Evolutionary conservation across 2,888 invertebrate species (phyloP).

Genomic region (Atrina japonica): DNA sequence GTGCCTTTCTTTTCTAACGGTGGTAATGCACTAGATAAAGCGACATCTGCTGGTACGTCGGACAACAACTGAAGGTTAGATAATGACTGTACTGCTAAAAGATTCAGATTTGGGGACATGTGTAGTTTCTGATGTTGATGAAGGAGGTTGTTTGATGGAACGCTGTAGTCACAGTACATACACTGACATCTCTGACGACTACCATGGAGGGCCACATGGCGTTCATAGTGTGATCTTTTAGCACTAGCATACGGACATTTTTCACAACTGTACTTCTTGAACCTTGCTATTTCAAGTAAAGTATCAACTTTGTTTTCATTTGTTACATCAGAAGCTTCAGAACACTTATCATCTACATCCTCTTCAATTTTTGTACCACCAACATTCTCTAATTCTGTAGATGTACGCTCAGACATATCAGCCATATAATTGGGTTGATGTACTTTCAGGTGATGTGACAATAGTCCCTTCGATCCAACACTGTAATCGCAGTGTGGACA

Average conservation of each 20-base stretch:
- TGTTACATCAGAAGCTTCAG: conserved; percentile 58
- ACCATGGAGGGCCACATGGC: conserved; percentile 91
- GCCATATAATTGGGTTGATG: conserved; percentile 81
- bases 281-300: conserved; percentile 86
- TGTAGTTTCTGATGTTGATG: conserved; percentile 92
- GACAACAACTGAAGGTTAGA: conserved; percentile 75
- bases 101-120: conserved; percentile 78
- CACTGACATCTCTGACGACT: conserved; percentile 91
- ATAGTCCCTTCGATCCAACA: conserved; percentile 87
- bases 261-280: conserved; percentile 83
- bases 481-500: conserved; percentile 91
- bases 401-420: conserved; percentile 52
- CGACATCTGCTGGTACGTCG: conserved; percentile 83
- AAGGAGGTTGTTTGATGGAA: conserved; percentile 92
- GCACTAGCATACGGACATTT: conserved; percentile 93
- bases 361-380: conserved; percentile 42
- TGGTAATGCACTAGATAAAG: conserved; percentile 72
- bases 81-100: conserved; percentile 76
- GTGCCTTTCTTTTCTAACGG: conserved; percentile 63
- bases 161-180: conserved; percentile 92
- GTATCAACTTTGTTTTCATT: conserved; percentile 83
- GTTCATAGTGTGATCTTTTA: conserved; percentile 91
- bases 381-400: conserved; percentile 52
- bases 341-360: conserved; percentile 51
- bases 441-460: conserved; percentile 85